Evolutionary conservation across 1,140 invertebrate genomes (phyloP).

Genomic region (Trichonephila clavata): DNA sequence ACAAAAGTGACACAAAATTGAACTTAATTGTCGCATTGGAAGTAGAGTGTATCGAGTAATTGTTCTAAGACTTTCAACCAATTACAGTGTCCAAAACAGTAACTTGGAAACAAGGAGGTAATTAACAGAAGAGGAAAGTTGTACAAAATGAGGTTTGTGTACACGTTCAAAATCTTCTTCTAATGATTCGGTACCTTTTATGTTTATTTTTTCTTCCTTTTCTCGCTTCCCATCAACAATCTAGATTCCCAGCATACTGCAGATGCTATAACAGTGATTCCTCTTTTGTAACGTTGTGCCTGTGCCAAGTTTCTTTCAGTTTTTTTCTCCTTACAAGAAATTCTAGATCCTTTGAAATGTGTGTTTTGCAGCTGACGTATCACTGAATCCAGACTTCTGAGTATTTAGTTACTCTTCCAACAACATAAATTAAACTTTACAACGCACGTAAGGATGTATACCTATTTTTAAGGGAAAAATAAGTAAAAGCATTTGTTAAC

Average conservation of each 20-base stretch:
- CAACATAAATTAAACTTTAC: no score
- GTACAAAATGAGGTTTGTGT: constrained; percentile 35
- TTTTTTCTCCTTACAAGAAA: neutral
- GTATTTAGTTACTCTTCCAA: no score
- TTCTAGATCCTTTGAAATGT: neutral
- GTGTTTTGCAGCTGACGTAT: neutral
- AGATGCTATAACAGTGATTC: neutral
- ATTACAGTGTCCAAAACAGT: neutral
- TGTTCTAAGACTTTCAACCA: neutral
- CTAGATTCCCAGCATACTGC: constrained; percentile 13
- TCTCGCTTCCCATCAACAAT: neutral
- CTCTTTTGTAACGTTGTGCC: neutral
- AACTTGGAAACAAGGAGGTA: neutral
- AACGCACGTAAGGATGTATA: no score
- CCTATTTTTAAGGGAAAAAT: no score
- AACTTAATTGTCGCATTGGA: neutral
- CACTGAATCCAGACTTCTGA: no score
- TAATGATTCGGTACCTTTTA: neutral
- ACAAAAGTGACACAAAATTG: no score
- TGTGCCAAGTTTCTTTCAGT: neutral
- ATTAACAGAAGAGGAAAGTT: neutral
- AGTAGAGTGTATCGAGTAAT: neutral
- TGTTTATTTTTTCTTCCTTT: neutral
- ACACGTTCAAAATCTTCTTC: neutral
- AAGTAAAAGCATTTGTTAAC: no score